phyloP scores from a whole-genome alignment of 1,140 invertebrate genomes.

The Drosophila guanche region DNA sequence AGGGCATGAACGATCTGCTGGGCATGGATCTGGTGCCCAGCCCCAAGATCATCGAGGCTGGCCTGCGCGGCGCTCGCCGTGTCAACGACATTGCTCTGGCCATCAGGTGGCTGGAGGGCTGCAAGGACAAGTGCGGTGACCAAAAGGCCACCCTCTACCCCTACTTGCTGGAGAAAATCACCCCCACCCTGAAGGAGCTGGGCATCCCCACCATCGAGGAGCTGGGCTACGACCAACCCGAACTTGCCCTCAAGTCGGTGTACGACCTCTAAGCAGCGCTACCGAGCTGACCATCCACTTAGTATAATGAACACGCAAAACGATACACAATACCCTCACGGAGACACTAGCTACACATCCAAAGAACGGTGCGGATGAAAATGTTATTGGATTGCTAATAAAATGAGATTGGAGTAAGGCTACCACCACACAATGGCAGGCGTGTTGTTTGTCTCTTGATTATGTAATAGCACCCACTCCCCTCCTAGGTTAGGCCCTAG shows the following conservation, averaged over 20 bases:
- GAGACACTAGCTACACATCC: conserved; percentile 34
- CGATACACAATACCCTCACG: conserved; percentile 40
- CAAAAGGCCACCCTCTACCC: conserved; percentile 93
- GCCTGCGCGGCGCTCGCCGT: conserved; percentile 95
- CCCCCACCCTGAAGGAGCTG: conserved; percentile 95
- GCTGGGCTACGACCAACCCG: conserved; percentile 98
- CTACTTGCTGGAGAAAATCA: conserved; percentile 96
- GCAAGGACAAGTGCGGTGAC: conserved; percentile 95
- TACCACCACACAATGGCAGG: conserved; percentile 54
- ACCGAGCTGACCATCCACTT: conserved; percentile 31
- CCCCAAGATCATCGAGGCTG: conserved; percentile 95
- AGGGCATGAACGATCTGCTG: conserved; percentile 92
- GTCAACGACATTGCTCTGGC: conserved; percentile 97
- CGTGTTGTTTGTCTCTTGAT: conserved; percentile 32
- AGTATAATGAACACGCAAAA: conserved; percentile 57
- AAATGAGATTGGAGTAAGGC: conserved; percentile 78
- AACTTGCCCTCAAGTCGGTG: conserved; percentile 91
- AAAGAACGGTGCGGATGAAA: conserved; percentile 64
- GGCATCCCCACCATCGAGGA: conserved; percentile 97
- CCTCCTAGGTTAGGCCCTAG: conserved; percentile 45
- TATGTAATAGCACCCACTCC: conserved; percentile 48
- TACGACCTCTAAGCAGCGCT: conserved; percentile 86
- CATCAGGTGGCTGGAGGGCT: conserved; percentile 95
- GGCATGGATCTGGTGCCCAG: conserved; percentile 98
- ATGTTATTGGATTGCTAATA: conserved; percentile 78